A percentile compares a stretch with the other conserved stretches of the same genome.
These are phyloP conservation scores for Scyliorhinus canicula DNA, from an alignment of 2,797 vertebrate species.

Conservation along the genomic window DNA sequence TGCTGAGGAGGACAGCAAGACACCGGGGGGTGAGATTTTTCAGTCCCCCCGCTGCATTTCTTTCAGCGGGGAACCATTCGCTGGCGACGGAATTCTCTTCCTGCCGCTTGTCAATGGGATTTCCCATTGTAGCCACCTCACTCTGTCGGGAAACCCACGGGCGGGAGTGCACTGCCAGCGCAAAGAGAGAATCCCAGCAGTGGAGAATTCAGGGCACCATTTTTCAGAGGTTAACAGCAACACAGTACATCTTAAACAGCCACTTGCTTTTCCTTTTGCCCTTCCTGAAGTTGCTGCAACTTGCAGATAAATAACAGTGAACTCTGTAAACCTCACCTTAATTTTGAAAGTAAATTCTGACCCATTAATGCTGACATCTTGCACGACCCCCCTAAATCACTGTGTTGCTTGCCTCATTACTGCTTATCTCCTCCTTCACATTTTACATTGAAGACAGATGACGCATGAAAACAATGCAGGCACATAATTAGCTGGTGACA, in stretches of 20 bases:
- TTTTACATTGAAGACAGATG: background rate
- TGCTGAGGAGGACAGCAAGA: background rate
- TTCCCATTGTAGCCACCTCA: no score
- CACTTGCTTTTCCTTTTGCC: background rate
- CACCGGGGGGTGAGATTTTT: no score
- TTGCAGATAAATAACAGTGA: background rate
- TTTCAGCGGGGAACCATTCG: no score
- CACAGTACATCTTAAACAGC: background rate
- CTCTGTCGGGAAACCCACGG: no score
- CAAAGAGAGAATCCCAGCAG: no score
- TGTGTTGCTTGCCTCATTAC: background rate
- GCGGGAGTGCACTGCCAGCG: no score
- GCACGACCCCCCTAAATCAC: background rate
- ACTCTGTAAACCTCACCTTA: background rate
- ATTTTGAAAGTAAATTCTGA: background rate
- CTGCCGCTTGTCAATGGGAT: no score
- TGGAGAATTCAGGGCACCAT: no score
- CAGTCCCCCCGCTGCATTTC: no score
- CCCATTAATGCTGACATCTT: background rate
- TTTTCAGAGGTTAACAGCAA: background rate
- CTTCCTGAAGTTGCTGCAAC: background rate
- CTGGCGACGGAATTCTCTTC: no score
- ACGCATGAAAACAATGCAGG: background rate
- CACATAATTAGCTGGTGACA: slow-evolving; percentile 5
- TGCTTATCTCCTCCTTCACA: background rate